A percentile compares a stretch with the other conserved stretches of the same genome.
These are phyloP conservation scores for Caenorhabditis afra DNA, from an alignment of 2,888 invertebrate species.

Conservation along the genomic window DNA sequence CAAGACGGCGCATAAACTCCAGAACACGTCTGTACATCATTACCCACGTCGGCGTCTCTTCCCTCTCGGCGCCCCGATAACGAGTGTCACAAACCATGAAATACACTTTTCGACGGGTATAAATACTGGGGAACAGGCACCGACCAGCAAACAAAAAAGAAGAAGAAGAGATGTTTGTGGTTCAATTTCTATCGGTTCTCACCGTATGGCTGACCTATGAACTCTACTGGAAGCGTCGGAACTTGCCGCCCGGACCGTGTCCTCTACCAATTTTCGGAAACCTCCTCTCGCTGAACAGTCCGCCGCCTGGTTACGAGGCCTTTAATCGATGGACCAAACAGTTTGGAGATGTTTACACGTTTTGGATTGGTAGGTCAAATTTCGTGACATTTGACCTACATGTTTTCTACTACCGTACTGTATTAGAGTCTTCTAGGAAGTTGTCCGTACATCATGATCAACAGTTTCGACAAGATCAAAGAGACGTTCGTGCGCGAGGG, in stretches of 20 bases:
- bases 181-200: neutral
- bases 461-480: conserved; percentile 51
- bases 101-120: neutral
- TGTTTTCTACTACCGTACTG: too few species aligned
- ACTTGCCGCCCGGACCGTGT: conserved; percentile 42
- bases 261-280: conserved; percentile 59
- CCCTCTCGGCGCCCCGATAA: too few species aligned
- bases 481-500: conserved; percentile 60
- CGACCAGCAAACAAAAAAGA: neutral
- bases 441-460: conserved; percentile 36
- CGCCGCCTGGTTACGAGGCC: conserved; percentile 55
- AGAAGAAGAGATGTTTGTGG: neutral
- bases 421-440: conserved; percentile 40
- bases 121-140: neutral
- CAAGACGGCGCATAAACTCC: neutral
- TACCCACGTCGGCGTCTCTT: neutral
- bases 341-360: conserved; percentile 50
- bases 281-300: conserved; percentile 25
- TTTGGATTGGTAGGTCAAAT: neutral
- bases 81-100: neutral
- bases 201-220: neutral
- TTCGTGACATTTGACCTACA: neutral
- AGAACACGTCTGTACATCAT: neutral
- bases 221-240: conserved; percentile 42
- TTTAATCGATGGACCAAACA: conserved; percentile 47